A percentile compares a stretch with the other conserved stretches of the same genome.
These are phyloP conservation scores for Ceratitis capitata DNA, from an alignment of 1,140 invertebrate genomes.

Conservation along the genomic window DNA sequence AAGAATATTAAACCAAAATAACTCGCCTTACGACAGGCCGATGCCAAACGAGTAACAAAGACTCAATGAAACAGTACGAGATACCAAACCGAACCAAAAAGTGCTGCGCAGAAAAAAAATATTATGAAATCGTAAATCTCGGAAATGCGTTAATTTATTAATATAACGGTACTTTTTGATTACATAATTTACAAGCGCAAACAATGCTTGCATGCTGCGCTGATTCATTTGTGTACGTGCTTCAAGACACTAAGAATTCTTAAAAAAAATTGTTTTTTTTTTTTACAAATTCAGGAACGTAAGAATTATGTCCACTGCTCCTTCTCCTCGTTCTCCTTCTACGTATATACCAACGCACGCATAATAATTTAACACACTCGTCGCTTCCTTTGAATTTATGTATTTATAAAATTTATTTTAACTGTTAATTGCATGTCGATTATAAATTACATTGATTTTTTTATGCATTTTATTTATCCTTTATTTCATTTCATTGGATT, in stretches of 20 bases:
- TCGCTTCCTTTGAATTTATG: not conserved
- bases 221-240: slow-evolving; percentile 1
- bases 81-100: not conserved
- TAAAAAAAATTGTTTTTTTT: too few species aligned
- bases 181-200: not conserved
- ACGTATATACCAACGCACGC: not conserved
- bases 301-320: not conserved
- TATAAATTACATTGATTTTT: slow-evolving; percentile 43
- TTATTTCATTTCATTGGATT: slow-evolving; percentile 7
- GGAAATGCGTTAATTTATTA: slow-evolving; percentile 17
- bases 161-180: not conserved
- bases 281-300: too few species aligned
- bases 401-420: not conserved
- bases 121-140: slow-evolving; percentile 1
- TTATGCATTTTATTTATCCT: slow-evolving; percentile 40
- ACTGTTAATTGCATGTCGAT: slow-evolving; percentile 41
- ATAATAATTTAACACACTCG: not conserved
- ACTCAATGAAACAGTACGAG: not conserved
- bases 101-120: too few species aligned
- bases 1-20: not conserved
- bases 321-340: too few species aligned
- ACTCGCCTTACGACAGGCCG: not conserved
- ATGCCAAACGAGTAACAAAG: not conserved
- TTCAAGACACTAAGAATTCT: too few species aligned
- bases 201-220: not conserved